Conservation (phyloP, 2,113 vertebrate genomes). For the Notothenia rossii region DNA sequence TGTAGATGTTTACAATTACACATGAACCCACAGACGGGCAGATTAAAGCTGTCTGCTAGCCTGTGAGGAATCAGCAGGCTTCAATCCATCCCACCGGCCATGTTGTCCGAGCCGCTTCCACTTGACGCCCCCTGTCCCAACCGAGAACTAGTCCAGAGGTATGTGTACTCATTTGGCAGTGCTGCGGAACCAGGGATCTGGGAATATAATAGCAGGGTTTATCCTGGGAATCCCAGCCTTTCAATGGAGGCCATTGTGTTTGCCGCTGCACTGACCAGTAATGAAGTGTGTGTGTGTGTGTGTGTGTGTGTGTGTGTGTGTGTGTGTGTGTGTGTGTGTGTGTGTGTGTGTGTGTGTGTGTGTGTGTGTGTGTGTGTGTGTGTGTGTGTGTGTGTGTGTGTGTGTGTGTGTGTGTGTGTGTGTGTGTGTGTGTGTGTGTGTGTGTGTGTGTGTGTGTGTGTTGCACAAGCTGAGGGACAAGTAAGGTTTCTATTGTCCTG, state of each 20-base stretch:
- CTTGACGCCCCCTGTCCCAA: slow-evolving; percentile 23
- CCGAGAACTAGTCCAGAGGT: slow-evolving; percentile 44
- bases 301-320: slow-evolving; percentile 17
- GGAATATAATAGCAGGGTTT: slow-evolving; percentile 67
- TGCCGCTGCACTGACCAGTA: slow-evolving; percentile 58
- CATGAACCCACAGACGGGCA: slow-evolving; percentile 24
- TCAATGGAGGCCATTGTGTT: slow-evolving; percentile 73
- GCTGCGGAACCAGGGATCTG: slow-evolving; percentile 67
- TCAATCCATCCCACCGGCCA: slow-evolving; percentile 33
- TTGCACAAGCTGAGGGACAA: slow-evolving; percentile 9
- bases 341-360: slow-evolving; percentile 30
- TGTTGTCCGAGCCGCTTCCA: slow-evolving; percentile 40
- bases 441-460: too few relatives aligned
- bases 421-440: neutral
- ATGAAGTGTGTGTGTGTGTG: slow-evolving; percentile 62
- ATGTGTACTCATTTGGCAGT: slow-evolving; percentile 64
- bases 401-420: neutral
- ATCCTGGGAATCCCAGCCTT: slow-evolving; percentile 73
- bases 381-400: neutral
- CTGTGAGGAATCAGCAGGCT: slow-evolving; percentile 48
- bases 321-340: slow-evolving; percentile 29
- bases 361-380: slow-evolving; percentile 15
- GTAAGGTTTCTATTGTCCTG: neutral
- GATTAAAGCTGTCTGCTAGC: slow-evolving; percentile 34
- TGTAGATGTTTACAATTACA: slow-evolving; percentile 46